Evolutionary conservation across 2,888 invertebrate genomes (phyloP).

Genomic region (Taphrorychus bicolor): DNA sequence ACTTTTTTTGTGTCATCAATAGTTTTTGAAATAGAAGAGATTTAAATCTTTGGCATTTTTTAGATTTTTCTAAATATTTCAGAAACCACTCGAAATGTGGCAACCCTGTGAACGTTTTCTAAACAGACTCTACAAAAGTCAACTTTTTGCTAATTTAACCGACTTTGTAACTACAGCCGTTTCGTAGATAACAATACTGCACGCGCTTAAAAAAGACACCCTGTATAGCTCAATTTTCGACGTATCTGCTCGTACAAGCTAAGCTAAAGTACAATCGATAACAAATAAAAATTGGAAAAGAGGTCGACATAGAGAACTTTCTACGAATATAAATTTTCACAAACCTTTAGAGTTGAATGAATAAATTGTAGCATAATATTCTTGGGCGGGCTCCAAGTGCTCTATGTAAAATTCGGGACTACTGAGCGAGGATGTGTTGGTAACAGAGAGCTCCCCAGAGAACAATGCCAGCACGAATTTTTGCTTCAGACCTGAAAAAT

Average conservation of each 20-base stretch:
- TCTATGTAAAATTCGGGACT: conserved; percentile 62
- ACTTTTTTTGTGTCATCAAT: too few relatives aligned
- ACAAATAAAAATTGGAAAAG: neutral
- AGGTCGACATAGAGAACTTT: conserved; percentile 4
- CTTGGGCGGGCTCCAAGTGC: conserved; percentile 62
- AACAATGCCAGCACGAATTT: conserved; percentile 59
- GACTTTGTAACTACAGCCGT: too few relatives aligned
- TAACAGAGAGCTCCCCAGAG: conserved; percentile 54
- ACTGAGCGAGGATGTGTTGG: conserved; percentile 57
- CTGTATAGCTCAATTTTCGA: too few relatives aligned
- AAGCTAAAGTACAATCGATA: neutral
- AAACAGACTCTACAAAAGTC: too few relatives aligned
- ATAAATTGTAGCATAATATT: conserved; percentile 63
- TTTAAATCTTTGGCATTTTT: too few relatives aligned
- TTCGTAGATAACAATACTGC: too few relatives aligned
- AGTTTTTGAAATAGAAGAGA: too few relatives aligned
- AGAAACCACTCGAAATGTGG: too few relatives aligned
- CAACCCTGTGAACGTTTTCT: too few relatives aligned
- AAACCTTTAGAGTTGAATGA: conserved; percentile 73
- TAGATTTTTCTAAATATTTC: too few relatives aligned
- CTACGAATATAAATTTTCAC: conserved; percentile 26
- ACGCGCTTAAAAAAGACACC: too few relatives aligned
- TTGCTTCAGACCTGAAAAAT: conserved; percentile 51
- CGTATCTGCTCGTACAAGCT: neutral
- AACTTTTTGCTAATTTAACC: too few relatives aligned